Evolutionary conservation across 2,888 invertebrate genomes (phyloP).

Genomic region (Muschampia plurimacula): DNA sequence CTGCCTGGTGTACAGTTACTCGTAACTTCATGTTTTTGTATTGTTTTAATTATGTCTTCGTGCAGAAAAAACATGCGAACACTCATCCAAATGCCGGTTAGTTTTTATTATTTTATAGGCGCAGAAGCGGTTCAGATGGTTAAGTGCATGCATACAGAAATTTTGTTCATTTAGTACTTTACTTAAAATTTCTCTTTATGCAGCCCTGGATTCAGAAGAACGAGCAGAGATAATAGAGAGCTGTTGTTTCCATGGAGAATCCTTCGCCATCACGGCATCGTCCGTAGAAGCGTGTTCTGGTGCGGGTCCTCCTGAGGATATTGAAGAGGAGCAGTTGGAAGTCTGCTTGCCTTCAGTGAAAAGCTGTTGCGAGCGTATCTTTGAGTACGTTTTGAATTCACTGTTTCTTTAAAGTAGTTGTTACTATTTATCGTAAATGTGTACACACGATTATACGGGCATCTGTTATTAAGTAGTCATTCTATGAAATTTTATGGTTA

Average conservation of each 20-base stretch:
- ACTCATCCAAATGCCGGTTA: too few relatives aligned
- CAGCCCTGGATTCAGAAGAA: conserved; percentile 65
- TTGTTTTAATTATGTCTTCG: too few relatives aligned
- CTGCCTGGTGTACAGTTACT: too few relatives aligned
- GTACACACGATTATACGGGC: too few relatives aligned
- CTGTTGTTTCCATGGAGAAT: conserved; percentile 66
- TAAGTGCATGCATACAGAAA: too few relatives aligned
- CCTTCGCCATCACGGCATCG: conserved; percentile 49
- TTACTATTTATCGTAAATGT: not conserved
- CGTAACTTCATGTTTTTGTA: too few relatives aligned
- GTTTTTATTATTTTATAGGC: too few relatives aligned
- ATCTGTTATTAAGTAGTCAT: too few relatives aligned
- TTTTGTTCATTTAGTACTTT: too few relatives aligned
- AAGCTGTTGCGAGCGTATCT: conserved; percentile 63
- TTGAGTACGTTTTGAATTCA: conserved; percentile 56
- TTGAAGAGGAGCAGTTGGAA: conserved; percentile 56
- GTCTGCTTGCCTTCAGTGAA: conserved; percentile 55
- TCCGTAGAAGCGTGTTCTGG: conserved; percentile 53
- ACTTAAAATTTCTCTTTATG: conserved; percentile 14
- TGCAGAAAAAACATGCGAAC: too few relatives aligned
- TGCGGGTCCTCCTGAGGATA: conserved; percentile 57
- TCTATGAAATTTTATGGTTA: too few relatives aligned
- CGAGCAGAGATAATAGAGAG: conserved; percentile 57
- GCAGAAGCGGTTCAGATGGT: too few relatives aligned
- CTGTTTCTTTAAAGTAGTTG: not conserved